phyloP scores from a whole-genome alignment of 2,888 invertebrate genomes.

The Thelaira solivaga region DNA sequence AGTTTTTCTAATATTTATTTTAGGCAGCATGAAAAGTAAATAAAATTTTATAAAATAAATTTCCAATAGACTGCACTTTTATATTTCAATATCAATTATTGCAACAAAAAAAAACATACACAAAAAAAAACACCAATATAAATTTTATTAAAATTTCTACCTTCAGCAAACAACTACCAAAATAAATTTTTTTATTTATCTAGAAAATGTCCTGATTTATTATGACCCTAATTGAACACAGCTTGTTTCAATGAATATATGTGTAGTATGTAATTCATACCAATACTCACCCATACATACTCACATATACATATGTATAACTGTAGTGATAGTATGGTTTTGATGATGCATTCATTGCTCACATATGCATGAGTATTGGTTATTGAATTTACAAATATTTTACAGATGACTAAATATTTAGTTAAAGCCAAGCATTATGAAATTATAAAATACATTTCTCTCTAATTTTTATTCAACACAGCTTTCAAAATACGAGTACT shows the following conservation, averaged over 20 bases:
- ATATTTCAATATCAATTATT: background rate
- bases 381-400: conserved; percentile 54
- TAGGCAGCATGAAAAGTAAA: background rate
- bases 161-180: no score
- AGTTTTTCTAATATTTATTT: no score
- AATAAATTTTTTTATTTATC: conserved; percentile 5
- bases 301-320: no score
- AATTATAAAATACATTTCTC: background rate
- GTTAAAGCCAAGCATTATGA: conserved; percentile 27
- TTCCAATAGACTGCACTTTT: conserved; percentile 21
- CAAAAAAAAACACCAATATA: conserved; percentile 3
- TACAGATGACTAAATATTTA: conserved; percentile 46
- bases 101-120: background rate
- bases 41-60: background rate
- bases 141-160: conserved; percentile 22
- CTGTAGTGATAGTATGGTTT: no score
- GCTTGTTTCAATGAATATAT: conserved; percentile 10
- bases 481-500: no score
- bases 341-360: no score
- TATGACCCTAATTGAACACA: conserved; percentile 39
- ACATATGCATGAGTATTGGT: background rate
- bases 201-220: conserved; percentile 33
- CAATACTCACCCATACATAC: no score
- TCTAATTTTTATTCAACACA: no score
- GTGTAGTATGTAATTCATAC: no score